These are phyloP conservation scores for Kryptolebias marmoratus DNA, from an alignment of 2,113 vertebrate genomes.

Conservation along the genomic window DNA sequence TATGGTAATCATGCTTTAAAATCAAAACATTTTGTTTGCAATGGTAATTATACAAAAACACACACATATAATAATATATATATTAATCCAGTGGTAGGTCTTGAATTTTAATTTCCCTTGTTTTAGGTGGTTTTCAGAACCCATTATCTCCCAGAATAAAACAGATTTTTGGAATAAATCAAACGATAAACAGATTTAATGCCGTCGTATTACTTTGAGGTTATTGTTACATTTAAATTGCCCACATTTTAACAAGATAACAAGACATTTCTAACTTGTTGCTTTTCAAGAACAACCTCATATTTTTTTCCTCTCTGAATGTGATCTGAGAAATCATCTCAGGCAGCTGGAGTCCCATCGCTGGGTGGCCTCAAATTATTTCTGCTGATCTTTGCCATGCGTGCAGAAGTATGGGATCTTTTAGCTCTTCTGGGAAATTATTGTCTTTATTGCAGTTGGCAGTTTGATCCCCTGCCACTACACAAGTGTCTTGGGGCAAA, in stretches of 20 bases:
- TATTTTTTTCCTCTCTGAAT: not conserved
- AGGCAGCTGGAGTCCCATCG: not conserved
- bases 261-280: not conserved
- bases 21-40: too few relatives aligned
- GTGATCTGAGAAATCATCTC: not conserved
- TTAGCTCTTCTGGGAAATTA: conserved; percentile 8
- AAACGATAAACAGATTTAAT: not conserved
- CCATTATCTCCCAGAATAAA: too few relatives aligned
- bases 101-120: too few relatives aligned
- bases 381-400: conserved; percentile 15
- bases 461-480: not conserved
- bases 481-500: not conserved
- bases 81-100: too few relatives aligned
- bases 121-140: too few relatives aligned
- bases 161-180: not conserved
- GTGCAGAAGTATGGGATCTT: conserved; percentile 1
- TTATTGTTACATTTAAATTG: not conserved
- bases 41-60: too few relatives aligned
- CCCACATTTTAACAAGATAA: not conserved
- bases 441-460: not conserved
- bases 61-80: too few relatives aligned
- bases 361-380: conserved; percentile 18
- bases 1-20: too few relatives aligned
- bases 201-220: not conserved
- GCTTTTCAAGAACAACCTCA: not conserved